Evolutionary conservation across 2,888 invertebrate genomes (phyloP).

Genomic region (Apoda limacodes): DNA sequence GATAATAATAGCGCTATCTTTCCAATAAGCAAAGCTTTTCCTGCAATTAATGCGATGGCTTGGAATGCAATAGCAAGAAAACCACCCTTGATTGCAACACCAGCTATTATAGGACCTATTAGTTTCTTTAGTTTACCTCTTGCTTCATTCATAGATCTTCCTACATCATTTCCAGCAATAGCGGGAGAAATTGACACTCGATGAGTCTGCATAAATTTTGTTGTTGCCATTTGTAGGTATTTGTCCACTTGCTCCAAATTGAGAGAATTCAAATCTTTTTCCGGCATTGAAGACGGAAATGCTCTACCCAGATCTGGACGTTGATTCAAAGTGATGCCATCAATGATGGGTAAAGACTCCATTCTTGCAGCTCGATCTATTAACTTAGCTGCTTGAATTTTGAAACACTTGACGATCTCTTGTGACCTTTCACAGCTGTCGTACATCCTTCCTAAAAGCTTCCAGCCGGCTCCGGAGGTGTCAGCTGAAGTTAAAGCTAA

Average conservation of each 20-base stretch:
- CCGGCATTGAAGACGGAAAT: conserved; percentile 61
- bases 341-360: conserved; percentile 71
- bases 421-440: conserved; percentile 73
- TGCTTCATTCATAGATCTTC: conserved; percentile 63
- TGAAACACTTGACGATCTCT: conserved; percentile 77
- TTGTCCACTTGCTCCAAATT: conserved; percentile 72
- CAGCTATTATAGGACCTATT: conserved; percentile 75
- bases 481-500: conserved; percentile 43
- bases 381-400: conserved; percentile 76
- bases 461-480: conserved; percentile 52
- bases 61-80: conserved; percentile 81
- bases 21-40: conserved; percentile 84
- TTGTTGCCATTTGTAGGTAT: conserved; percentile 64
- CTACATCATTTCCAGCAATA: conserved; percentile 48
- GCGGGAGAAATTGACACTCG: conserved; percentile 65
- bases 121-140: conserved; percentile 74
- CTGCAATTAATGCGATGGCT: conserved; percentile 80
- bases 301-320: conserved; percentile 53
- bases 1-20: conserved; percentile 86
- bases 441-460: conserved; percentile 66
- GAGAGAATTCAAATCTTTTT: conserved; percentile 71
- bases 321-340: conserved; percentile 71
- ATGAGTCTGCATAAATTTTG: conserved; percentile 72
- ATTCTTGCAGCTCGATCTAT: conserved; percentile 74
- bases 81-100: conserved; percentile 77